Evolutionary conservation across 2,113 vertebrate genomes (phyloP).

Genomic region (Bettongia penicillata): DNA sequence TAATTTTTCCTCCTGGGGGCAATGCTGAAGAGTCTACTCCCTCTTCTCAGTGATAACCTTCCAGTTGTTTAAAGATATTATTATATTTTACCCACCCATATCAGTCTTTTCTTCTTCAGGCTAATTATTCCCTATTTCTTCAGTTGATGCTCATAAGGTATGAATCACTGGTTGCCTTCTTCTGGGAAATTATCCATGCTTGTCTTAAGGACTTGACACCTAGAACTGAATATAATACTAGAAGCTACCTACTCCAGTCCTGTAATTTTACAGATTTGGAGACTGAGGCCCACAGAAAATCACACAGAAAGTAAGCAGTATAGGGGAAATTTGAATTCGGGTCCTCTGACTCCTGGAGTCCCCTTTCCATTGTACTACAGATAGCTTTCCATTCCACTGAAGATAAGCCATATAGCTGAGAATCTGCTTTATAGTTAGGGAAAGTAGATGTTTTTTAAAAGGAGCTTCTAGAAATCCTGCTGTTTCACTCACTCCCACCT

Average conservation of each 20-base stretch:
- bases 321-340: background rate
- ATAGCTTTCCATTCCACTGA: background rate
- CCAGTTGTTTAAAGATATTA: background rate
- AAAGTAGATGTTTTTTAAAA: background rate
- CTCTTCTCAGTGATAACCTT: background rate
- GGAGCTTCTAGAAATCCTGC: background rate
- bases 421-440: background rate
- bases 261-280: background rate
- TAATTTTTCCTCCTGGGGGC: background rate
- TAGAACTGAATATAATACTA: background rate
- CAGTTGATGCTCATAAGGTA: background rate
- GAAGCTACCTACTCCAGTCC: background rate
- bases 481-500: background rate
- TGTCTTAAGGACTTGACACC: too few relatives aligned
- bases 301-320: background rate
- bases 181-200: background rate
- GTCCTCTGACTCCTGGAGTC: background rate
- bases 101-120: too few relatives aligned
- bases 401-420: background rate
- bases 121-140: background rate
- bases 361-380: background rate
- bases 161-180: background rate
- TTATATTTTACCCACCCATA: background rate
- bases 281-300: background rate
- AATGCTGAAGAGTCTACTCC: background rate